Percentiles rank a stretch among this genome's conserved stretches.
Evolutionary conservation across 2,113 vertebrate species (phyloP).

Genomic region (Lasiurus cinereus): DNA sequence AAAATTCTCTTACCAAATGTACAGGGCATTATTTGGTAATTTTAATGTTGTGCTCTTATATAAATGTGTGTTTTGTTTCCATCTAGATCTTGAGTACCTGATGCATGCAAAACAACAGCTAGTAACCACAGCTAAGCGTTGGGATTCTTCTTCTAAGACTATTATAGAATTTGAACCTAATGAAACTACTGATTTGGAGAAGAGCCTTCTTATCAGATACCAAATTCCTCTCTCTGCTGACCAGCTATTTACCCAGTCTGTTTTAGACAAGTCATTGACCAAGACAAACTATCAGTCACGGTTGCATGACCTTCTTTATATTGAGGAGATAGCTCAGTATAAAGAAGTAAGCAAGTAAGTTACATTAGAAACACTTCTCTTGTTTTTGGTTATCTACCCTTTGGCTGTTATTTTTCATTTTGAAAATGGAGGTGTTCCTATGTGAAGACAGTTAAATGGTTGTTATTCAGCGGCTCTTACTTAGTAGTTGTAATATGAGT

Average conservation of each 20-base stretch:
- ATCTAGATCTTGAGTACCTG: slow-evolving; percentile 96
- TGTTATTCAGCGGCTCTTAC: neutral
- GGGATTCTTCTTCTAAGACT: slow-evolving; percentile 98
- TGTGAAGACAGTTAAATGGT: neutral
- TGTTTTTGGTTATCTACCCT: neutral
- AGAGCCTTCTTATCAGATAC: slow-evolving; percentile 96
- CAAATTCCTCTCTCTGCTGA: slow-evolving; percentile 99
- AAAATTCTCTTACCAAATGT: neutral
- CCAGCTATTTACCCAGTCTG: slow-evolving; percentile 99
- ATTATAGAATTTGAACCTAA: slow-evolving; percentile 96
- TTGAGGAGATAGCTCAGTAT: slow-evolving; percentile 99
- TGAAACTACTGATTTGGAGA: slow-evolving; percentile 98
- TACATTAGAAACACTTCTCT: slow-evolving; percentile 20
- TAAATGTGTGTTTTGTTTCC: slow-evolving; percentile 69
- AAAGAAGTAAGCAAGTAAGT: slow-evolving; percentile 99
- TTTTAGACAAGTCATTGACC: slow-evolving; percentile 97
- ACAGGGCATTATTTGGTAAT: slow-evolving; percentile 20
- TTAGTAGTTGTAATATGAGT: neutral
- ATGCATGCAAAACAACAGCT: slow-evolving; percentile 97
- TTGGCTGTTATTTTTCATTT: slow-evolving; percentile 21
- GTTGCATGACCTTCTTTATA: slow-evolving; percentile 98
- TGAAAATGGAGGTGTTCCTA: neutral
- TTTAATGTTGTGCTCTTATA: slow-evolving; percentile 59
- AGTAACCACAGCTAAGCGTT: slow-evolving; percentile 96
- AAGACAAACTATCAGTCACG: slow-evolving; percentile 98